Percentiles rank a stretch among this genome's conserved stretches.
Evolutionary conservation across 1,140 invertebrate species (phyloP).

Genomic region (Anadara kagoshimensis): DNA sequence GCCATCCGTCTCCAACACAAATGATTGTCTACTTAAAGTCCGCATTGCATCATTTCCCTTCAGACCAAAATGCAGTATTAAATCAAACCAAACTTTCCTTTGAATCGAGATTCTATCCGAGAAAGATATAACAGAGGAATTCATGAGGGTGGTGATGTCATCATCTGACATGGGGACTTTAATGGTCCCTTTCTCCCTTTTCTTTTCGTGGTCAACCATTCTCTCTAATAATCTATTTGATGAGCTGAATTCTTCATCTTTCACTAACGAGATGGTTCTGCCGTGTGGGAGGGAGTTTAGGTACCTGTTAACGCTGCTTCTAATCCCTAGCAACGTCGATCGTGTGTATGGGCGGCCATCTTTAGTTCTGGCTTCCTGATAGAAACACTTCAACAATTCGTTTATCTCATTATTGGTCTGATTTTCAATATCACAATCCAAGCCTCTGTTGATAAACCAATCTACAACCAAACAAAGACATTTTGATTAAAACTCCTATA

Average conservation of each 20-base stretch:
- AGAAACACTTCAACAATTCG: conserved; percentile 19
- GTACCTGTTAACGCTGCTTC: conserved; percentile 23
- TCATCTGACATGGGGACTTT: conserved; percentile 9
- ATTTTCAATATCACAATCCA: conserved; percentile 22
- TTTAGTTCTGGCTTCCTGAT: conserved; percentile 13
- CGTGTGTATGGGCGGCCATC: conserved; percentile 23
- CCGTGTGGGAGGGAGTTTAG: conserved; percentile 17
- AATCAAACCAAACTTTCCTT: conserved; percentile 25
- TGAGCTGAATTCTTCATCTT: conserved; percentile 20
- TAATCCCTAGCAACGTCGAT: conserved; percentile 19
- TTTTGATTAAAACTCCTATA: no score
- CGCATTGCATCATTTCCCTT: conserved; percentile 30
- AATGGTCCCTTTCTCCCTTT: conserved; percentile 2
- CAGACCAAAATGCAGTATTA: conserved; percentile 27
- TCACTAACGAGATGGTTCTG: conserved; percentile 12
- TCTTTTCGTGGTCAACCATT: conserved; percentile 13
- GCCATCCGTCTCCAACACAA: conserved; percentile 19
- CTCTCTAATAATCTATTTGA: conserved; percentile 13
- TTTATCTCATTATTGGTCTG: conserved; percentile 10
- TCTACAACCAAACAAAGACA: conserved; percentile 8
- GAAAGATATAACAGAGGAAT: conserved; percentile 1
- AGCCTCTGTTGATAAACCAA: conserved; percentile 8
- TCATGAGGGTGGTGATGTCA: conserved; percentile 18
- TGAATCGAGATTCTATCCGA: conserved; percentile 1
- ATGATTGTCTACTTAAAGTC: conserved; percentile 24